Evolutionary conservation across 2,113 vertebrate genomes (phyloP), one percentile per base, ranked within the genome.

Genomic region (Vulpes ferrilata): DNA sequence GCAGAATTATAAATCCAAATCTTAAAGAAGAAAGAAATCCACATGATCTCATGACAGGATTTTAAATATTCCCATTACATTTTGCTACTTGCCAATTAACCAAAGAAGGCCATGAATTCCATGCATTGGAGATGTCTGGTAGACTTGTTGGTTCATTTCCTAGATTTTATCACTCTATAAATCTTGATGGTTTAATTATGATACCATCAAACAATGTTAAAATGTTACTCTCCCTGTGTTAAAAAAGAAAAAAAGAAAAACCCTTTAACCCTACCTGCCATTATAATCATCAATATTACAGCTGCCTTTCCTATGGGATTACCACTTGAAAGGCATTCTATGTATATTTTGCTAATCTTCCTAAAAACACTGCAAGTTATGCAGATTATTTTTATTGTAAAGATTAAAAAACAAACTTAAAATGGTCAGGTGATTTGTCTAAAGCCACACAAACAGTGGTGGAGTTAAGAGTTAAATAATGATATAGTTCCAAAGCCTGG

Each of bases 81-180:
- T 67, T 30, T 67, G n/a, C 64, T 48, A 20, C 57, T 32, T 89
- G 74, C 55, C 84, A 83, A 8, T 20, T 35, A 80, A 64, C 25
- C 48, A 74, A 60, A 67, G 83, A 73, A 80, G 35, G 16, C 48
- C 22, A 4, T 38, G 19, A 35, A 51, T 65, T 64, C 82, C 73
- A 48, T 12, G 23, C 16, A 35, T 1, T 78, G 90, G 51, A 7
- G 16, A 7, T 5, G 16, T 59, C 60, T 48, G 32, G 30, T 7
- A 65, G 60, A 74, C 43, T 51, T 43, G 10, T 57, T 51, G 35
- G 20, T 51, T 87, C 43, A 27, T 74, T 84, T 94, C 76, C 69
- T 90, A n/a, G 62, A 89, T 73, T 93, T 93, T 90, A 95, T 78
- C 73, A 83, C 90, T 82, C 43, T 78, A 59, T 93, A 89, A 90